These are phyloP conservation scores for Mus pahari DNA, from an alignment of 2,113 vertebrate genomes.

Conservation along the genomic window DNA sequence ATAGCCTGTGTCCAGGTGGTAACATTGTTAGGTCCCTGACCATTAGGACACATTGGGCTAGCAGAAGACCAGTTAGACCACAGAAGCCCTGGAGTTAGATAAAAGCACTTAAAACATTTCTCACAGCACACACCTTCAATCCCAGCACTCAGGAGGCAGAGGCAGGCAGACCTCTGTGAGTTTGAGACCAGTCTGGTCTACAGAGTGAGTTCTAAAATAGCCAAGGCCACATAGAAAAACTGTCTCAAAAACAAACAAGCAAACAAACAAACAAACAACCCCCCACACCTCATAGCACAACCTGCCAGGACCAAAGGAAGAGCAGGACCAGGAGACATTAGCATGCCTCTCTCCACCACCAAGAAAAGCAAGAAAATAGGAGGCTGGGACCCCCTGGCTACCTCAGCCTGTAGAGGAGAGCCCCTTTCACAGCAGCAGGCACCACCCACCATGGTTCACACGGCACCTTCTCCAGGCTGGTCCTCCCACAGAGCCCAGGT, in stretches of 20 bases:
- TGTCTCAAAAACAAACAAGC: neutral
- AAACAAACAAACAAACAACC: neutral
- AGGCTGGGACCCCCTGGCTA: neutral
- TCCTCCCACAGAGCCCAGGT: neutral
- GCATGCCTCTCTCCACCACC: neutral
- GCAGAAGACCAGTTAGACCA: neutral
- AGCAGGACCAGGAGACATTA: neutral
- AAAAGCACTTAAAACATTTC: neutral
- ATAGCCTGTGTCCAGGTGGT: neutral
- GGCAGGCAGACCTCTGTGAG: neutral
- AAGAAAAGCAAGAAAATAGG: neutral
- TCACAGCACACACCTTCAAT: neutral
- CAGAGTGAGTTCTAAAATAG: neutral
- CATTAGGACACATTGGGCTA: rapidly evolving
- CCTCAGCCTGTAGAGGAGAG: neutral
- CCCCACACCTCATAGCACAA: neutral
- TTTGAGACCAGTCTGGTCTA: neutral
- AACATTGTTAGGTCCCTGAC: neutral
- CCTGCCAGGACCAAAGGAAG: neutral
- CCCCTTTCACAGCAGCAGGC: neutral
- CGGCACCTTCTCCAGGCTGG: neutral
- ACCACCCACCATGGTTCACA: rapidly evolving
- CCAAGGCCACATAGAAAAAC: neutral
- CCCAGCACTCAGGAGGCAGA: neutral
- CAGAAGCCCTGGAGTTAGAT: neutral